Conservation (phyloP, 1,140 invertebrate genomes). For the Heliconius himera region DNA sequence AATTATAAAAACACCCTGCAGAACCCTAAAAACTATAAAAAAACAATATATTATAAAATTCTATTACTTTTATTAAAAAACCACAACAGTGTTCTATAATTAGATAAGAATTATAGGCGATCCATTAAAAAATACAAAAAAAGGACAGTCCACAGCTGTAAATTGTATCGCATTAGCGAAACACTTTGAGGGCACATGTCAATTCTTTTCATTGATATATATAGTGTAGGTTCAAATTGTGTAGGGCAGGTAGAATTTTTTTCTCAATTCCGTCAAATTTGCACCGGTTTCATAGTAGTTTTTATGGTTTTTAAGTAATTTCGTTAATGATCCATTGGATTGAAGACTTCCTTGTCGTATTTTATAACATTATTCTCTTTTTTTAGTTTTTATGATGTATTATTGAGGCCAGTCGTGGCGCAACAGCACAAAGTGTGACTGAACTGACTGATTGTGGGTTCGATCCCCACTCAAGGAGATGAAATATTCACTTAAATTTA, state of each 20-base stretch:
- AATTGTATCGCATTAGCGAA: slow-evolving; percentile 66
- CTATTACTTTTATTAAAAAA: slow-evolving; percentile 16
- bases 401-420: no score
- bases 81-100: slow-evolving; percentile 13
- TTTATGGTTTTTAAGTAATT: slow-evolving; percentile 66
- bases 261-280: slow-evolving; percentile 54
- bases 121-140: slow-evolving; percentile 38
- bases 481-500: no score
- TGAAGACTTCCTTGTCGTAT: slow-evolving; percentile 32
- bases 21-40: background rate
- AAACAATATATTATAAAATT: background rate
- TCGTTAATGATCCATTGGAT: slow-evolving; percentile 64
- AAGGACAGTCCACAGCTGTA: slow-evolving; percentile 45
- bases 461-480: no score
- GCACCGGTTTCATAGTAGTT: slow-evolving; percentile 59
- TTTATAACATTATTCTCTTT: background rate
- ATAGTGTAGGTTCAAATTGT: slow-evolving; percentile 32
- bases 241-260: slow-evolving; percentile 48
- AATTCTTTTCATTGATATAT: slow-evolving; percentile 59
- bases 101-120: slow-evolving; percentile 24
- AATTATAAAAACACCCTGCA: no score
- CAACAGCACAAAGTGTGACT: no score
- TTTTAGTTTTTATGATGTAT: background rate
- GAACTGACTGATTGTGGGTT: no score
- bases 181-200: slow-evolving; percentile 60